A percentile compares a stretch with the other conserved stretches of the same genome.
These are phyloP conservation scores for Lates japonicus DNA, from an alignment of 2,797 vertebrate species.

Conservation along the genomic window DNA sequence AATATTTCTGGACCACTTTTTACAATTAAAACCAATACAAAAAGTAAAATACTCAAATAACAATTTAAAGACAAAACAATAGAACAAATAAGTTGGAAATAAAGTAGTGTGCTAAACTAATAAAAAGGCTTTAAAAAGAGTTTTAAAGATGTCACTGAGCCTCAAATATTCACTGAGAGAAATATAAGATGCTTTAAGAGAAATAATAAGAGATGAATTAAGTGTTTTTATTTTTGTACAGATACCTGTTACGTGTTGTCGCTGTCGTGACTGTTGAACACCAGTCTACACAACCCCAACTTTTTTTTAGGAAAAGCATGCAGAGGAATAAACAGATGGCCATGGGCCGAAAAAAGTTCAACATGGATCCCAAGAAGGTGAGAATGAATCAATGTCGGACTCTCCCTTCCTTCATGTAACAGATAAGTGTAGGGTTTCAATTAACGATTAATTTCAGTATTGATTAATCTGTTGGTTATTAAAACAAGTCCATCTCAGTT, in stretches of 20 bases:
- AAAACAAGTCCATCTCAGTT: background rate
- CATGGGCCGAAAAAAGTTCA: slow-evolving; percentile 97
- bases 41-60: background rate
- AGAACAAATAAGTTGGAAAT: no score
- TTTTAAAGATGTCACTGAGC: no score
- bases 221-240: slow-evolving; percentile 57
- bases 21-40: background rate
- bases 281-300: slow-evolving; percentile 97
- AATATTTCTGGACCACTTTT: no score
- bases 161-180: no score
- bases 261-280: slow-evolving; percentile 98
- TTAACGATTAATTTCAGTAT: background rate
- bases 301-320: slow-evolving; percentile 94
- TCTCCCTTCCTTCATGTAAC: background rate
- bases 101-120: no score
- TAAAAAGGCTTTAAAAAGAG: no score
- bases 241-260: slow-evolving; percentile 97
- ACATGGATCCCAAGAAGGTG: slow-evolving; percentile 99
- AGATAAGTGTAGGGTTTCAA: background rate
- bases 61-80: background rate
- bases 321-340: slow-evolving; percentile 98
- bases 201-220: background rate
- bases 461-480: background rate
- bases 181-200: background rate
- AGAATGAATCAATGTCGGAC: background rate